Conservation (phyloP, 2,888 invertebrate species). For the Melolontha melolontha region DNA sequence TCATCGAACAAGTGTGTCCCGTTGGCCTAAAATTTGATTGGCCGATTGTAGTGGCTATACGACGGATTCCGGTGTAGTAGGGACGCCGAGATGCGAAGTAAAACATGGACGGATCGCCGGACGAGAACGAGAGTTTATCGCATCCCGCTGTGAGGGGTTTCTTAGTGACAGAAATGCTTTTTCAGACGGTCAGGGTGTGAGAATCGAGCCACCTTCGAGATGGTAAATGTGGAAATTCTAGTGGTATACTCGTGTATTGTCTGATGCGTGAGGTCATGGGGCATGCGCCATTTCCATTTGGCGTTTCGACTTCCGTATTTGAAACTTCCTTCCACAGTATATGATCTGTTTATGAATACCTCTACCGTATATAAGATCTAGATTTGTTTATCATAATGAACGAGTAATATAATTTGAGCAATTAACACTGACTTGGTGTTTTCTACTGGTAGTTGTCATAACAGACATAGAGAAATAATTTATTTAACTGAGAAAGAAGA, state of each 20-base stretch:
- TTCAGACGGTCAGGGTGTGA: not conserved
- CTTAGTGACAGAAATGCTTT: not conserved
- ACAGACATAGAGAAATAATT: no score
- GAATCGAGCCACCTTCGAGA: not conserved
- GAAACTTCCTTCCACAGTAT: no score
- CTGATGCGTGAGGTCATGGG: conserved; percentile 10
- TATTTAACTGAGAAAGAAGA: no score
- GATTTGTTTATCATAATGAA: no score
- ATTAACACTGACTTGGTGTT: not conserved
- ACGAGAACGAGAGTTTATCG: no score
- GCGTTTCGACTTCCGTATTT: no score
- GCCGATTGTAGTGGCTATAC: conserved; percentile 10
- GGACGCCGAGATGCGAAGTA: not conserved
- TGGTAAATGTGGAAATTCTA: not conserved
- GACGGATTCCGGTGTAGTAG: not conserved
- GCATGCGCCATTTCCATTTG: not conserved
- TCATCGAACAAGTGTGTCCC: not conserved
- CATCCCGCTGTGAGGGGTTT: no score
- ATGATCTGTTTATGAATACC: no score
- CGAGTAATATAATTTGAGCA: not conserved
- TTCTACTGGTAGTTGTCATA: no score
- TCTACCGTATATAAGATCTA: no score
- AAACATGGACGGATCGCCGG: not conserved
- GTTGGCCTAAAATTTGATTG: conserved; percentile 17
- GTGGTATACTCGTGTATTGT: conserved; percentile 5